A percentile compares a stretch with the other conserved stretches of the same genome.
Evolutionary conservation across 2,797 vertebrate species (phyloP).

Genomic region (Lagorchestes hirsutus): DNA sequence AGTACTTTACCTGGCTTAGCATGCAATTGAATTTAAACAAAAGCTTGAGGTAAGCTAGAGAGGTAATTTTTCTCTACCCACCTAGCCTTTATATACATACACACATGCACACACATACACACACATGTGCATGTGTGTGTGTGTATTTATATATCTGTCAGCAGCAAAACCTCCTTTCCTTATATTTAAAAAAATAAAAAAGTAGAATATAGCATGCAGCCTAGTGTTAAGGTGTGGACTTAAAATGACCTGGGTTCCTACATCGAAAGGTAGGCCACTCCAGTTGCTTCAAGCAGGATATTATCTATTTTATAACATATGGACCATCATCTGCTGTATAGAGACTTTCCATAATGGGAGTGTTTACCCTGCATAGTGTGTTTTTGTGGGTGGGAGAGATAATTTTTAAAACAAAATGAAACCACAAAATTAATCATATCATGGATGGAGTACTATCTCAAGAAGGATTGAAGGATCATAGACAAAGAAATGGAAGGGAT

Average conservation of each 20-base stretch:
- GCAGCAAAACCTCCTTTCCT: neutral
- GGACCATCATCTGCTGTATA: neutral
- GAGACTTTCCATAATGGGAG: neutral
- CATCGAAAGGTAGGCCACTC: neutral
- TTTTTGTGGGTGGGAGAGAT: neutral
- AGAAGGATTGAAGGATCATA: neutral
- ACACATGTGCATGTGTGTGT: no score
- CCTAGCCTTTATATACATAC: neutral
- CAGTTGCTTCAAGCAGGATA: neutral
- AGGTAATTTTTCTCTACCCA: neutral
- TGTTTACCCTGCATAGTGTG: neutral
- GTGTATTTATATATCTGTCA: neutral
- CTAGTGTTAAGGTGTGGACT: neutral
- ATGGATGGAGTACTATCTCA: neutral
- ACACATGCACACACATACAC: no score
- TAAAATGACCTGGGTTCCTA: neutral
- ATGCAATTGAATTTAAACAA: neutral
- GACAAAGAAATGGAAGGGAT: neutral
- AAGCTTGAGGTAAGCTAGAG: neutral
- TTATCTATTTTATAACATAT: neutral
- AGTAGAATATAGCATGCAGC: neutral
- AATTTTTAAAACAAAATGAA: slow-evolving; percentile 51
- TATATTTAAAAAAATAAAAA: neutral
- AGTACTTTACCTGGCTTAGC: neutral
- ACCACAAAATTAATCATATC: neutral